Base-by-base conservation (phyloP, 2,797 vertebrate species). In the Pipistrellus pygmaeus region DNA sequence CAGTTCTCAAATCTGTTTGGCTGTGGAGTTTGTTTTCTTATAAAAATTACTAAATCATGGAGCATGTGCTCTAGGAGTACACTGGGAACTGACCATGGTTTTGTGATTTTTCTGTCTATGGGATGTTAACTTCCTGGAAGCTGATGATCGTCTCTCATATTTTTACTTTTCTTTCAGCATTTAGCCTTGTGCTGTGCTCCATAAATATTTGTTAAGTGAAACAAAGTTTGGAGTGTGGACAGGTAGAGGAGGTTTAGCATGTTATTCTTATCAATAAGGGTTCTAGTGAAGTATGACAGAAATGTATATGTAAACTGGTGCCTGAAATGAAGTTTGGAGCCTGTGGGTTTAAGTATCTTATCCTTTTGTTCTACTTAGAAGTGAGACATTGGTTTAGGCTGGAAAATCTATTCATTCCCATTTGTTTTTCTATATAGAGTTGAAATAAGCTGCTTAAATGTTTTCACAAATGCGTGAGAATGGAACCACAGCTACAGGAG, bases 101-200 rank as follows among this genome's bases (percentile, higher is more conserved):
- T 85, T 53, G 15, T 55, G 21, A 68, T 78, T 87, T 83, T 72
- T 66, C 25, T 92, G 20, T 48, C 32, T 20, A 5, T 53, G 21
- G 30, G 66, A 68, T 86, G 18, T 69, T 76, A 48, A 30, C 76
- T 73, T 93, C n/a, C 18, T 64, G 60, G 75, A 80, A 66, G 27
- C 20, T 80, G 53, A 73, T 71, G 64, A n/a, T 2, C 27, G 11
- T 32, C 30, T 85, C 51, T 69, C 69, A 35, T 0, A 64, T 62
- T 72, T 93, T 78, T 90, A 44, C 64, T 46, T 93, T 95, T 46
- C 38, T 35, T 53, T 81, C 20, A 83, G 25, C 68, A 46, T 75
- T 72, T 78, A 86, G 15, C 30, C 27, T 27, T 77, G 57, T 73
- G 23, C 20, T 60, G 0, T 55, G 27, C 30, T 77, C 66, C 51